Evolutionary conservation across 2,113 vertebrate species (phyloP).

Genomic region (Daboia siamensis): DNA sequence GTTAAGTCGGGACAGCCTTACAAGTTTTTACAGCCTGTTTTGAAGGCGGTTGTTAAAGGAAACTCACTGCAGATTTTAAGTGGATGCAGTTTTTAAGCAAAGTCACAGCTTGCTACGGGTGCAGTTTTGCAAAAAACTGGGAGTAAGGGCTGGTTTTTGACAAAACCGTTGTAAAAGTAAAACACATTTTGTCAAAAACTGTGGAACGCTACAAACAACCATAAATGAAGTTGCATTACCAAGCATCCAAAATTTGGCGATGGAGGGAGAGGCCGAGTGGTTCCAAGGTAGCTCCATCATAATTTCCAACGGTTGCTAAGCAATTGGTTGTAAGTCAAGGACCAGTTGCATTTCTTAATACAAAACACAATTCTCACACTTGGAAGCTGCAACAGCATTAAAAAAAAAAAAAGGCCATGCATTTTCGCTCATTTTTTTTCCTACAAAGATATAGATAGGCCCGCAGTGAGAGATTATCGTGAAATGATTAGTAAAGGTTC

Average conservation of each 20-base stretch:
- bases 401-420: neutral
- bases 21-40: neutral
- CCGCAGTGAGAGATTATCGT: neutral
- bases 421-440: neutral
- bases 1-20: neutral
- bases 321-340: neutral
- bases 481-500: too few relatives aligned
- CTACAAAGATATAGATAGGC: neutral
- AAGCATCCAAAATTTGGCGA: neutral
- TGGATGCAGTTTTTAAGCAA: too few relatives aligned
- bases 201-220: too few relatives aligned
- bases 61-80: too few relatives aligned
- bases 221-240: neutral
- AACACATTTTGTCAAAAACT: too few relatives aligned
- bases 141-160: too few relatives aligned
- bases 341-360: neutral
- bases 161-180: too few relatives aligned
- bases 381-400: neutral
- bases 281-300: neutral
- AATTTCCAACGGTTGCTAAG: neutral
- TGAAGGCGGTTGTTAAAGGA: too few relatives aligned
- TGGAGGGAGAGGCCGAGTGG: neutral
- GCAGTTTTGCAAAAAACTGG: too few relatives aligned
- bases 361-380: neutral
- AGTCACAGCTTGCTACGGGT: too few relatives aligned